Base-by-base conservation (phyloP, 2,888 invertebrate species). In the Pollenia amentaria region DNA sequence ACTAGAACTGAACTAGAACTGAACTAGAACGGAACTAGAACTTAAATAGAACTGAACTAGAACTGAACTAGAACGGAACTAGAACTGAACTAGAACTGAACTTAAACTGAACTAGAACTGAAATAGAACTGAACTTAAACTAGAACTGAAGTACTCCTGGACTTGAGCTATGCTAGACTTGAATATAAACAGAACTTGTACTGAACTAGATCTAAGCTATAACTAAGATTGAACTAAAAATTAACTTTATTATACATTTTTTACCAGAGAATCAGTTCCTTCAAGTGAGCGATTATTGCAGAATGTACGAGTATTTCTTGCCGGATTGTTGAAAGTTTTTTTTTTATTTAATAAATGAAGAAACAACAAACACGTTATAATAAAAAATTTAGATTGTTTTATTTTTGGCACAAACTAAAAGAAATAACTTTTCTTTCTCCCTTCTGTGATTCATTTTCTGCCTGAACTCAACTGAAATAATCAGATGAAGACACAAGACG, bases 381-480 rank as follows among this genome's bases (percentile, higher is more conserved):
- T 14, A 69, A 75, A 48, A 60, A 60, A 69, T 57, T 57, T 51
- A 69, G 46, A 78, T 46, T 67, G 48, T 85, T 69, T 82, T 76
- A 82, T 82, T 76, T 82, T 78, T 73, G 73, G 62, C 40, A 57
- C 62, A 70, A 76, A 82, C 62, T 76, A 18, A 64, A 21, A 76
- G 76, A 86, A 79, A 65, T 67, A 76, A 73, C 48, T 53, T 79
- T 79, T 53, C 42, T 65, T 42, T 14, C 8, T 40, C 29, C 29
- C 29, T 29, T 29, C 29, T 29, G 3, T 29, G 29, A 6, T 29
- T 29, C 29, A 29, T 29, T 46, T 67, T 51, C 44, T 51, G 48
- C 7, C 18, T 48, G 11, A 75, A 67, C 16, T 79, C 51, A 73
- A 77, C 21, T 80, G 77, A 73, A 55, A 78, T 67, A 79, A 84